phyloP scores from a whole-genome alignment of 2,888 invertebrate genomes.

The Phragmatobia fuliginosa region DNA sequence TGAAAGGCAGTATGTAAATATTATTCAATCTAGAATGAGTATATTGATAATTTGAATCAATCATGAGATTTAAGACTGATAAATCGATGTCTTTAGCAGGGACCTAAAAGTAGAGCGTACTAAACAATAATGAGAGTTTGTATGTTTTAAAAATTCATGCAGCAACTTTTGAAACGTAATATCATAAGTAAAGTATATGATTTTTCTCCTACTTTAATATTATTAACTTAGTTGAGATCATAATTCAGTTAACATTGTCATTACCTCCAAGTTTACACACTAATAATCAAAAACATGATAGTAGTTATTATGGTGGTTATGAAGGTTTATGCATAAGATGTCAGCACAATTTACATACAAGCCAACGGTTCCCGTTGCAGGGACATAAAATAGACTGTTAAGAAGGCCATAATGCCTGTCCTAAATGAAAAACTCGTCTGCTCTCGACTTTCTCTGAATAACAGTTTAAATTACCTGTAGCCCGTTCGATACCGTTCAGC shows the following conservation, averaged over 20 bases:
- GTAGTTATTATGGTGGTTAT: constrained; percentile 2
- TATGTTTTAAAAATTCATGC: too few relatives aligned
- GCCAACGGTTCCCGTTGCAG: constrained; percentile 46
- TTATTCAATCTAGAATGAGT: not conserved
- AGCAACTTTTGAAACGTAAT: not conserved
- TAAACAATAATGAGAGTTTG: too few relatives aligned
- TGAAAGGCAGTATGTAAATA: not conserved
- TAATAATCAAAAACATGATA: not conserved
- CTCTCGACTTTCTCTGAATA: constrained; percentile 48
- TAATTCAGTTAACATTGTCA: not conserved
- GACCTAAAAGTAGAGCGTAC: too few relatives aligned
- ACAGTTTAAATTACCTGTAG: constrained; percentile 42
- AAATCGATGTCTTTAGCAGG: too few relatives aligned
- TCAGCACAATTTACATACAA: constrained; percentile 11
- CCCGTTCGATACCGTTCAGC: constrained; percentile 42
- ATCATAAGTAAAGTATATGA: not conserved
- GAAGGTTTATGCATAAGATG: constrained; percentile 10
- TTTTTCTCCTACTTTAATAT: not conserved
- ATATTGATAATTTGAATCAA: not conserved
- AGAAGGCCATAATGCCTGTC: constrained; percentile 51
- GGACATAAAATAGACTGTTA: constrained; percentile 53
- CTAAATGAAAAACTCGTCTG: constrained; percentile 55
- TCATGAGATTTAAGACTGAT: too few relatives aligned
- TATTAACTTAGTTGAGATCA: not conserved
- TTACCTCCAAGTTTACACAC: not conserved